Conservation (phyloP, 2,888 invertebrate genomes). For the Anorthoa munda region DNA sequence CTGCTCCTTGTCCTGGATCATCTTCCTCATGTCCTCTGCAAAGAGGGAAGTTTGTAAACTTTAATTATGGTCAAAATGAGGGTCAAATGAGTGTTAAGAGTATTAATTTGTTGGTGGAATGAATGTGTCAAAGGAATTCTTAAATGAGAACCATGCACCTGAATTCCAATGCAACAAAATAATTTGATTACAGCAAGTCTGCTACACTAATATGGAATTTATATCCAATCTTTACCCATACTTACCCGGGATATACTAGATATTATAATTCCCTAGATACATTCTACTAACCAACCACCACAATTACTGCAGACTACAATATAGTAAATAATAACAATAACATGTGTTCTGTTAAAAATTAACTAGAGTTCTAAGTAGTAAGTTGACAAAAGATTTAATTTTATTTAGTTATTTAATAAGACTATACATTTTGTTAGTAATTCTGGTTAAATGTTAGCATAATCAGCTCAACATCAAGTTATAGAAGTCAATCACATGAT, state of each 20-base stretch:
- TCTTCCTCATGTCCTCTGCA: constrained; percentile 92
- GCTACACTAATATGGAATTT: neutral
- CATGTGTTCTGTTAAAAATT: neutral
- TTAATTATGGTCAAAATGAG: neutral
- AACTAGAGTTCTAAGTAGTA: neutral
- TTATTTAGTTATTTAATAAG: too few relatives aligned
- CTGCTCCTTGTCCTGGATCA: constrained; percentile 91
- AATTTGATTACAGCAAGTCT: neutral
- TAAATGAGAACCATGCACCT: neutral
- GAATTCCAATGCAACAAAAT: neutral
- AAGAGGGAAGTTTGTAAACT: constrained; percentile 36
- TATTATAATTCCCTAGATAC: neutral
- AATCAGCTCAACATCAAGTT: neutral
- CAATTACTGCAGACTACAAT: neutral
- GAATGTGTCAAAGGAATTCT: neutral
- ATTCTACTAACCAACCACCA: constrained; percentile 11
- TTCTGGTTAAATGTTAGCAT: neutral
- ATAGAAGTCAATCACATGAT: neutral
- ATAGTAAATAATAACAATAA: neutral
- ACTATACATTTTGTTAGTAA: neutral
- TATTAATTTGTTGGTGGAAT: neutral
- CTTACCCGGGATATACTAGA: neutral
- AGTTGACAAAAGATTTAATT: neutral
- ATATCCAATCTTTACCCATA: neutral
- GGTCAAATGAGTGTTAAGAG: neutral